Percentiles rank a stretch among this genome's conserved stretches.
phyloP scores from a whole-genome alignment of 2,113 vertebrate species.

The Gila orcuttii region DNA sequence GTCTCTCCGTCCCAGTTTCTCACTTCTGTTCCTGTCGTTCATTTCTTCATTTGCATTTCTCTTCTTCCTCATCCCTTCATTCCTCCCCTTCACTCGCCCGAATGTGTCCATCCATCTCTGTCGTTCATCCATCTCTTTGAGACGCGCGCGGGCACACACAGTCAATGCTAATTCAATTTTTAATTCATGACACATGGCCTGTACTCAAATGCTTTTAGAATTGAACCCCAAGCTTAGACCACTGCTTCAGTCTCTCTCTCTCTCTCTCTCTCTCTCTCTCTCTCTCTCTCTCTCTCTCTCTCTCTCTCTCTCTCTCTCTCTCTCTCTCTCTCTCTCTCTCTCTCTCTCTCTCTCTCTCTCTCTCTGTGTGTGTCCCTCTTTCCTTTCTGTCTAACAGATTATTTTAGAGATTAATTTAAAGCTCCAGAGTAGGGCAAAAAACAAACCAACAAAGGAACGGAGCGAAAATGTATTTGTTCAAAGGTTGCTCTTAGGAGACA shows the following conservation, averaged over 20 bases:
- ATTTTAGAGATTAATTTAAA: conserved; percentile 4
- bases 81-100: conserved; percentile 27
- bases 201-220: conserved; percentile 33
- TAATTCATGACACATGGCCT: conserved; percentile 50
- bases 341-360: background rate
- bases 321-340: conserved; percentile 6
- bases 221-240: conserved; percentile 29
- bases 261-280: conserved; percentile 29
- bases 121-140: conserved; percentile 34
- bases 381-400: background rate
- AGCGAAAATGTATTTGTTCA: conserved; percentile 57
- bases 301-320: background rate
- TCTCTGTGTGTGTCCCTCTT: conserved; percentile 4
- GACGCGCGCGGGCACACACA: background rate
- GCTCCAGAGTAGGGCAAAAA: conserved; percentile 12
- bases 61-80: conserved; percentile 21
- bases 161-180: conserved; percentile 44
- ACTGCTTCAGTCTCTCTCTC: background rate
- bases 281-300: background rate
- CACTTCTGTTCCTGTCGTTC: conserved; percentile 25
- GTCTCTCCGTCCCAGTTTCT: conserved; percentile 25
- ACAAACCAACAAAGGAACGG: background rate
- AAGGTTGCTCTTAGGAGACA: conserved; percentile 53
- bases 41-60: conserved; percentile 21
- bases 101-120: conserved; percentile 33